Evolutionary conservation across 2,113 vertebrate genomes (phyloP).

Genomic region (Epinephelus moara): DNA sequence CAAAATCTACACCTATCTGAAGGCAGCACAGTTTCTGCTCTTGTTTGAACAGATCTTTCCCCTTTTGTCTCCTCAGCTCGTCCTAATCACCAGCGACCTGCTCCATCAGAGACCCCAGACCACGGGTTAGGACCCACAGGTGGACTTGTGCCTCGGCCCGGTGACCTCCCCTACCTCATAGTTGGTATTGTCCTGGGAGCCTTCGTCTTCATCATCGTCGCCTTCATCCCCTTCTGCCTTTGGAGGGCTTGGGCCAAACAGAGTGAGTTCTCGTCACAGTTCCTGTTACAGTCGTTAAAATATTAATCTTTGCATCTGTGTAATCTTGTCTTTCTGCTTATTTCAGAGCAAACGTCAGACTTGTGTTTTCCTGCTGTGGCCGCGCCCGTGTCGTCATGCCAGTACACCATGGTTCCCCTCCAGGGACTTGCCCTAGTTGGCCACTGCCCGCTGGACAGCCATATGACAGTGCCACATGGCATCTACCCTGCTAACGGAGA

Average conservation of each 20-base stretch:
- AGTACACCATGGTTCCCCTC: constrained; percentile 97
- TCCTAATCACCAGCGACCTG: constrained; percentile 83
- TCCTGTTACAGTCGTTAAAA: neutral
- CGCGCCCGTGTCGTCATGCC: constrained; percentile 89
- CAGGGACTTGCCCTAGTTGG: constrained; percentile 87
- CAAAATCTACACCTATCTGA: too few species aligned
- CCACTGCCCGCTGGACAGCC: constrained; percentile 82
- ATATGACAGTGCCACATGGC: constrained; percentile 65
- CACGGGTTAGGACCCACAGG: neutral
- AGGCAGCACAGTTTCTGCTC: neutral
- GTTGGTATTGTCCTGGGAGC: constrained; percentile 93
- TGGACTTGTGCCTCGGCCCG: constrained; percentile 89
- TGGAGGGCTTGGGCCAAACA: constrained; percentile 99
- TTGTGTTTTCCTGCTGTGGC: constrained; percentile 90
- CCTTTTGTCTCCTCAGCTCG: constrained; percentile 79
- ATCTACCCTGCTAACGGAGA: constrained; percentile 73
- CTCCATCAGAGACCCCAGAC: constrained; percentile 78
- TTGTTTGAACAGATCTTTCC: neutral
- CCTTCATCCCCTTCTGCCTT: constrained; percentile 96
- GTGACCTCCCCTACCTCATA: constrained; percentile 94
- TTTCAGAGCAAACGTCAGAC: constrained; percentile 93
- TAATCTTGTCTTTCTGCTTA: constrained; percentile 7
- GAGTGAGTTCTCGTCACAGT: constrained; percentile 85
- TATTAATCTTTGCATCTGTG: neutral
- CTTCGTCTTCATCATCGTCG: constrained; percentile 93